phyloP scores from a whole-genome alignment of 2,888 invertebrate species.

The Drosophila atripex region DNA sequence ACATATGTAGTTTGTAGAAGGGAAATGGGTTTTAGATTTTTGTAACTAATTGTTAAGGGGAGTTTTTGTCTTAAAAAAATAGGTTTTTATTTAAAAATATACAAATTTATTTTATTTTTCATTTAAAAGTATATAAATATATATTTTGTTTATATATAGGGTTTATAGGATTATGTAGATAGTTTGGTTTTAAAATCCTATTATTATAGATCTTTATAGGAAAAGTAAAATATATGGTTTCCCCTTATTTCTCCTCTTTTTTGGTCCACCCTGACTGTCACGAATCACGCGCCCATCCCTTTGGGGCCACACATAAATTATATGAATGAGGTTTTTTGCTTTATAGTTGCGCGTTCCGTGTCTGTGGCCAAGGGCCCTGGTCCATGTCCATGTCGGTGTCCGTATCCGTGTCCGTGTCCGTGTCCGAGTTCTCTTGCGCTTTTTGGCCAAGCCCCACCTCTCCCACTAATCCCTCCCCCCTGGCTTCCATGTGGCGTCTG shows the following conservation, averaged over 20 bases:
- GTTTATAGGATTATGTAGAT: no score
- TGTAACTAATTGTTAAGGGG: no score
- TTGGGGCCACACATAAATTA: constrained; percentile 36
- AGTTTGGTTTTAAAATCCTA: no score
- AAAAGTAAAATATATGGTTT: no score
- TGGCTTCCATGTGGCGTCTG: constrained; percentile 20
- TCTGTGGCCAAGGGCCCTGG: constrained; percentile 46
- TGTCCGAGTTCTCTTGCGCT: constrained; percentile 31
- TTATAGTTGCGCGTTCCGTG: constrained; percentile 63
- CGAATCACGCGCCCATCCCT: constrained; percentile 35
- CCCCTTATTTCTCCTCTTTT: background rate
- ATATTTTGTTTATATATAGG: no score
- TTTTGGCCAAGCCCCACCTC: constrained; percentile 13
- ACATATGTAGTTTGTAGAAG: no score
- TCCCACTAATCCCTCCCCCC: constrained; percentile 28
- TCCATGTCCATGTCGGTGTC: background rate
- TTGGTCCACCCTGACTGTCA: background rate
- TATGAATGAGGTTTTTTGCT: constrained; percentile 65
- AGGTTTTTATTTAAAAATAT: no score
- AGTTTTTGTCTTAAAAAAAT: no score
- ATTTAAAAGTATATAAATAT: no score
- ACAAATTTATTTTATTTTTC: no score
- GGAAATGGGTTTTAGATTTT: no score
- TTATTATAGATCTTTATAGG: no score
- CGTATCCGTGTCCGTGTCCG: constrained; percentile 8